These are phyloP conservation scores for Drosophila barbarae DNA, from an alignment of 2,888 invertebrate genomes.

Conservation along the genomic window DNA sequence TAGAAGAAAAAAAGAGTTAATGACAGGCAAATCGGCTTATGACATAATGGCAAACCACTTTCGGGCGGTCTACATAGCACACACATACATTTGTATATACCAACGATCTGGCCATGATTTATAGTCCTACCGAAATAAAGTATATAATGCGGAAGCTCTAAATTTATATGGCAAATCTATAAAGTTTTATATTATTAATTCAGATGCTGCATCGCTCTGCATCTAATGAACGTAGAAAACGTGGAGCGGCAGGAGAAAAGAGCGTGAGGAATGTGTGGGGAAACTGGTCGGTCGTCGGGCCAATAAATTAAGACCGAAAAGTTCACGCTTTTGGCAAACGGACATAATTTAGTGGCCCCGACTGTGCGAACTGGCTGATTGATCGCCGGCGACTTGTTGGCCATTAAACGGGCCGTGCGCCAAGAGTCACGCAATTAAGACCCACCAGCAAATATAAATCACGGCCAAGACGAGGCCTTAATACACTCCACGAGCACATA, in stretches of 20 bases:
- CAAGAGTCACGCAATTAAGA: constrained; percentile 61
- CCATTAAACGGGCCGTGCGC: constrained; percentile 60
- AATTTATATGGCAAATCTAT: constrained; percentile 58
- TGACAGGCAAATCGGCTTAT: constrained; percentile 69
- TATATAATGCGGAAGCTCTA: constrained; percentile 52
- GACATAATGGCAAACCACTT: constrained; percentile 58
- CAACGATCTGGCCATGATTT: constrained; percentile 51
- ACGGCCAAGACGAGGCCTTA: constrained; percentile 34
- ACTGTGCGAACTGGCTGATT: constrained; percentile 56
- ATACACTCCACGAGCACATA: constrained; percentile 28
- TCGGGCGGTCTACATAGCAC: constrained; percentile 23
- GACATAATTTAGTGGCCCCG: constrained; percentile 53
- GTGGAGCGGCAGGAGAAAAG: constrained; percentile 3
- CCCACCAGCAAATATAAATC: constrained; percentile 37
- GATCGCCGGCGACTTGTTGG: constrained; percentile 63
- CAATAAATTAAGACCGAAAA: constrained; percentile 49
- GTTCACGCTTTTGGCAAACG: constrained; percentile 32
- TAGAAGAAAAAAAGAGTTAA: constrained; percentile 43
- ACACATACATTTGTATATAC: constrained; percentile 1
- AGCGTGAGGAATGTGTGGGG: constrained; percentile 16
- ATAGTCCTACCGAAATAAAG: constrained; percentile 44
- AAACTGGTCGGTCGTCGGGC: constrained; percentile 45
- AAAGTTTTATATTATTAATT: constrained; percentile 52
- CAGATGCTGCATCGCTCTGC: constrained; percentile 7
- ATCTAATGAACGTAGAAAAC: constrained; percentile 24